Conservation (phyloP, 2,113 vertebrate genomes). For the Microcebus tavaratra region DNA sequence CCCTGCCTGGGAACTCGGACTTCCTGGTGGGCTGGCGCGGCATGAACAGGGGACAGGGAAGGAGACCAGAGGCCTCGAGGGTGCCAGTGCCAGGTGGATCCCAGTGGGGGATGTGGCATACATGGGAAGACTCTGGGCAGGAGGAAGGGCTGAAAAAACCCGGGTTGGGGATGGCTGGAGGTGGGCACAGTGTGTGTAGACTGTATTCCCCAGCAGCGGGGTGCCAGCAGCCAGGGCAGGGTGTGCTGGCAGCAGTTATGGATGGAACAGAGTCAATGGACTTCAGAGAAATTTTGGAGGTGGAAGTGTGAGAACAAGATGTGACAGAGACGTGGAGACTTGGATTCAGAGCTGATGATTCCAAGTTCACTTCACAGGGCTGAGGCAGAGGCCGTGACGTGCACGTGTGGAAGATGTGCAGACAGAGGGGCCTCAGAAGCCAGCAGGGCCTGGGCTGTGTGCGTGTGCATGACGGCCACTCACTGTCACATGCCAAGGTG, state of each 20-base stretch:
- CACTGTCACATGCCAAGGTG: too few relatives aligned
- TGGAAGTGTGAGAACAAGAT: background rate
- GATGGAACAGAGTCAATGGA: background rate
- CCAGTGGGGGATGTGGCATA: background rate
- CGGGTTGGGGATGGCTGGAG: background rate
- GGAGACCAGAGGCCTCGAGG: background rate
- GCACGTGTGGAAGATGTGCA: background rate
- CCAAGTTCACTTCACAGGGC: background rate
- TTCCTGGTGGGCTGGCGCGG: background rate
- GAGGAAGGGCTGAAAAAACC: background rate
- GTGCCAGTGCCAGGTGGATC: background rate
- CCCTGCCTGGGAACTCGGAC: background rate
- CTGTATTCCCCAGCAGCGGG: background rate
- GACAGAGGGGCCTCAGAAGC: background rate
- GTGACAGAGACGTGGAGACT: background rate
- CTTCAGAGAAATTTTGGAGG: background rate
- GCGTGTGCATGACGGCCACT: too few relatives aligned
- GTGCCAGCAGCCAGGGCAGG: accelerated
- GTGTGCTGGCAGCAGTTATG: background rate
- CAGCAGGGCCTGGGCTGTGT: background rate
- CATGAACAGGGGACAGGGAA: background rate
- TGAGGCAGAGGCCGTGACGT: background rate
- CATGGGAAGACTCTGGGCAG: background rate
- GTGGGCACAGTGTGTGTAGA: background rate
- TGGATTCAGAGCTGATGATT: background rate